Evolutionary conservation across 2,888 invertebrate genomes (phyloP).

Genomic region (Zonitis immaculata): DNA sequence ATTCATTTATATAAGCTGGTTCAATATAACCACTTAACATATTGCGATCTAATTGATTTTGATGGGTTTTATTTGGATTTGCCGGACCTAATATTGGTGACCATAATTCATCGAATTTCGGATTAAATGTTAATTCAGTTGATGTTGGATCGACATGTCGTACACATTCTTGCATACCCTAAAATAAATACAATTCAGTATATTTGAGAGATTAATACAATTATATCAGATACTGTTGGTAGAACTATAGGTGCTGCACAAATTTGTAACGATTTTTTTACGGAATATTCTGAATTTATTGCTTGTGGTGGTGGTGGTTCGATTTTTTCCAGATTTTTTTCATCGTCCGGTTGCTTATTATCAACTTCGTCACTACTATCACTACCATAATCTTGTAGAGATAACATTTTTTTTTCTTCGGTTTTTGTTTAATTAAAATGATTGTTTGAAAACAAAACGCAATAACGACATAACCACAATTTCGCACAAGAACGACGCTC

Average conservation of each 20-base stretch:
- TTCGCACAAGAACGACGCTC: too few species aligned
- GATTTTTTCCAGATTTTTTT: slow-evolving; percentile 1
- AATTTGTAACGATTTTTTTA: slow-evolving; percentile 62
- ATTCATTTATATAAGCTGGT: slow-evolving; percentile 90
- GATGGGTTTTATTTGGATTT: slow-evolving; percentile 89
- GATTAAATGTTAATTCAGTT: slow-evolving; percentile 84
- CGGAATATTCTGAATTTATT: slow-evolving; percentile 53
- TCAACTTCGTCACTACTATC: slow-evolving; percentile 64
- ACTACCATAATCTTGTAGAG: slow-evolving; percentile 69
- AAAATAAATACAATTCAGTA: background rate
- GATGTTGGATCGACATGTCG: slow-evolving; percentile 71
- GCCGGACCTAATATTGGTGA: slow-evolving; percentile 88
- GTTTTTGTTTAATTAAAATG: too few species aligned
- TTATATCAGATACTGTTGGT: slow-evolving; percentile 60
- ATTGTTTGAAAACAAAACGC: too few species aligned
- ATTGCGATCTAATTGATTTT: slow-evolving; percentile 83
- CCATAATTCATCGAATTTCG: slow-evolving; percentile 91
- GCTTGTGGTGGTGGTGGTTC: slow-evolving; percentile 49
- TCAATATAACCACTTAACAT: slow-evolving; percentile 93
- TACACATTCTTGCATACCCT: slow-evolving; percentile 69
- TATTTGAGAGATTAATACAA: background rate
- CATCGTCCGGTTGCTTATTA: slow-evolving; percentile 29
- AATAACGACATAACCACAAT: too few species aligned
- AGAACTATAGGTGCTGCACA: slow-evolving; percentile 81
- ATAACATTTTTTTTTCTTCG: slow-evolving; percentile 70